Conservation (phyloP, 2,888 invertebrate species). For the Latheticus oryzae region DNA sequence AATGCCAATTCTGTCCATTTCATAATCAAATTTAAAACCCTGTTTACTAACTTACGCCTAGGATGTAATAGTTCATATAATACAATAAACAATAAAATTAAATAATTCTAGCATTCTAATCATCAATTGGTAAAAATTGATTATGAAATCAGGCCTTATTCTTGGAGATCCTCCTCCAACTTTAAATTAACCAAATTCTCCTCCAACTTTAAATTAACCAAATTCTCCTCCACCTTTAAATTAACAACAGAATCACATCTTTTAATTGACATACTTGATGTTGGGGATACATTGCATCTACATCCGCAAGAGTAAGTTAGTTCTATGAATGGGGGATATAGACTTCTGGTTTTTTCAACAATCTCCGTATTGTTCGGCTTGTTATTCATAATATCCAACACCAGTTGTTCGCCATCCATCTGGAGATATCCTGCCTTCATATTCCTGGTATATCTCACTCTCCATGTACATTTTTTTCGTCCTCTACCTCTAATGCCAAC, state of each 20-base stretch:
- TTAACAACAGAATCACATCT: slow-evolving; percentile 12
- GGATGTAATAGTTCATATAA: slow-evolving; percentile 10
- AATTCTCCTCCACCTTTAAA: slow-evolving; percentile 25
- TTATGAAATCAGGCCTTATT: slow-evolving; percentile 17
- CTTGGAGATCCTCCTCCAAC: slow-evolving; percentile 20
- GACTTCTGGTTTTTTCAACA: slow-evolving; percentile 9
- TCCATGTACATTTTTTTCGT: slow-evolving; percentile 5
- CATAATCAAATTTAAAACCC: slow-evolving; percentile 11
- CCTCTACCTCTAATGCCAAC: slow-evolving; percentile 6
- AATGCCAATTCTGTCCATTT: slow-evolving; percentile 10
- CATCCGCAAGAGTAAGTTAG: slow-evolving; percentile 15
- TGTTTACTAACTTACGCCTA: slow-evolving; percentile 14
- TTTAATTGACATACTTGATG: slow-evolving; percentile 13
- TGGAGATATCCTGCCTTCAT: slow-evolving; percentile 7
- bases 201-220: slow-evolving; percentile 18
- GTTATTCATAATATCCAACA: slow-evolving; percentile 4
- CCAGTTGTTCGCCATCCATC: slow-evolving; percentile 17
- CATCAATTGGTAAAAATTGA: slow-evolving; percentile 14
- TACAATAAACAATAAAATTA: slow-evolving; percentile 5
- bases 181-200: slow-evolving; percentile 23
- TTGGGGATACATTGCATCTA: slow-evolving; percentile 10
- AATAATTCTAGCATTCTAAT: slow-evolving; percentile 2
- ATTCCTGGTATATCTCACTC: slow-evolving; percentile 10
- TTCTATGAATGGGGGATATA: slow-evolving; percentile 14
- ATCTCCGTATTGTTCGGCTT: slow-evolving; percentile 15